Conservation (phyloP, 2,888 invertebrate genomes). For the Hermodice carunculata region DNA sequence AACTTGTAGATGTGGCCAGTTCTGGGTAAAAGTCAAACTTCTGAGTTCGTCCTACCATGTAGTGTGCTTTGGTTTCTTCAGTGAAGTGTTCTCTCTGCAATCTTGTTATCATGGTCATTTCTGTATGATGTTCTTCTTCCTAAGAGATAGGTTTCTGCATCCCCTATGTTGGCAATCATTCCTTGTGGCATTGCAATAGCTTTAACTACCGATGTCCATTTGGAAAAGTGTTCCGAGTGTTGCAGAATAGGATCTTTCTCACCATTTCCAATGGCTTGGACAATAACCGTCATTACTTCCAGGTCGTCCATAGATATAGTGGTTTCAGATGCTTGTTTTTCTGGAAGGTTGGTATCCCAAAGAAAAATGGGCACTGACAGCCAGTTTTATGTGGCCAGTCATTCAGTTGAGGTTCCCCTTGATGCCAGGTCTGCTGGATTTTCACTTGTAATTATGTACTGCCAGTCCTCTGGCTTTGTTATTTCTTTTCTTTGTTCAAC, state of each 20-base stretch:
- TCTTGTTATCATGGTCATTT: background rate
- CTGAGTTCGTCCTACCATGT: background rate
- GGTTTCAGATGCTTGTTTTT: background rate
- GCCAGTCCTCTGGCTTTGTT: constrained; percentile 41
- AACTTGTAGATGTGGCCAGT: constrained; percentile 12
- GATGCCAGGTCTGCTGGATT: constrained; percentile 47
- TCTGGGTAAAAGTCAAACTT: background rate
- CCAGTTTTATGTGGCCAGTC: constrained; percentile 17
- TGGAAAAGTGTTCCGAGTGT: constrained; percentile 12
- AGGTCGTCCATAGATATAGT: constrained; percentile 14
- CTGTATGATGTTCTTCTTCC: background rate
- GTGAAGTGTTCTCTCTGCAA: constrained; percentile 8
- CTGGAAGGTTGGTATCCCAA: background rate
- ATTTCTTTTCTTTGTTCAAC: constrained; percentile 41
- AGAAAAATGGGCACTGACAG: constrained; percentile 30
- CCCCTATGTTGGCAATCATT: no score
- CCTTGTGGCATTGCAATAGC: constrained; percentile 2
- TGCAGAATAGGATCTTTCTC: background rate
- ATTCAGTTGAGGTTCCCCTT: constrained; percentile 22
- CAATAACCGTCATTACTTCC: constrained; percentile 19
- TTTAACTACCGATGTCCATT: constrained; percentile 7
- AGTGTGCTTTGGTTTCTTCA: background rate
- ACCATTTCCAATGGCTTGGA: background rate
- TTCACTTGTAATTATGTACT: constrained; percentile 30
- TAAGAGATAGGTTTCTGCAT: no score